Evolutionary conservation across 2,888 invertebrate species (phyloP).

Genomic region (Rosalia funebris): DNA sequence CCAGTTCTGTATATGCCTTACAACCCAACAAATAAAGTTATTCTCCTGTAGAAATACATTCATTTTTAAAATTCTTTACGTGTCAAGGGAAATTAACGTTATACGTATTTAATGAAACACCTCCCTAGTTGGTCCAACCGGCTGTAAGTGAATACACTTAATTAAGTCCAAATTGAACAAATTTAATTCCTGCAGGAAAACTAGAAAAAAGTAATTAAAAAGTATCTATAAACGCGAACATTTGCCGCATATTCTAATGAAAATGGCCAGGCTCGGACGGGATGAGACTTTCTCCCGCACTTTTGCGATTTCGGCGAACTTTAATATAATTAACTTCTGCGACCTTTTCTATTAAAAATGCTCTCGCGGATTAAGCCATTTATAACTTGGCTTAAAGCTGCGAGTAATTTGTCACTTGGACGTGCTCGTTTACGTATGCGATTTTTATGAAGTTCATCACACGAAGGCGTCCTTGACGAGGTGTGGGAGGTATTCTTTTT

Average conservation of each 20-base stretch:
- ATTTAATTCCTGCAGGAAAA: too few species aligned
- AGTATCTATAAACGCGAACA: neutral
- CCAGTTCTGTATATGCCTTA: neutral
- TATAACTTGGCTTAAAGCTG: constrained; percentile 7
- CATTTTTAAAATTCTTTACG: neutral
- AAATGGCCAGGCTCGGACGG: too few species aligned
- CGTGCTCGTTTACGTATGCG: neutral
- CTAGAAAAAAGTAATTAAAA: neutral
- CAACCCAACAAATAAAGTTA: neutral
- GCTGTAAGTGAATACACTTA: neutral
- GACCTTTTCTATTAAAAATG: constrained; percentile 29
- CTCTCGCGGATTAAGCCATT: constrained; percentile 12
- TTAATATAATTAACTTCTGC: constrained; percentile 26
- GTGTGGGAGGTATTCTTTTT: constrained; percentile 13
- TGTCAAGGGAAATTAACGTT: neutral
- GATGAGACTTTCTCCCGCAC: constrained; percentile 17
- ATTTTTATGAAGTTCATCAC: constrained; percentile 12
- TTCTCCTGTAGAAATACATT: neutral
- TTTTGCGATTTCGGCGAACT: constrained; percentile 26
- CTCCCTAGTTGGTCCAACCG: neutral
- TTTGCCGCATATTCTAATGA: neutral
- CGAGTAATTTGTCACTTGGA: constrained; percentile 21
- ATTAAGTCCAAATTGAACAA: too few species aligned
- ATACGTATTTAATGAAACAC: neutral
- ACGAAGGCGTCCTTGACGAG: constrained; percentile 7